phyloP scores from a whole-genome alignment of 1,140 invertebrate species.

The Cotesia vestalis region DNA sequence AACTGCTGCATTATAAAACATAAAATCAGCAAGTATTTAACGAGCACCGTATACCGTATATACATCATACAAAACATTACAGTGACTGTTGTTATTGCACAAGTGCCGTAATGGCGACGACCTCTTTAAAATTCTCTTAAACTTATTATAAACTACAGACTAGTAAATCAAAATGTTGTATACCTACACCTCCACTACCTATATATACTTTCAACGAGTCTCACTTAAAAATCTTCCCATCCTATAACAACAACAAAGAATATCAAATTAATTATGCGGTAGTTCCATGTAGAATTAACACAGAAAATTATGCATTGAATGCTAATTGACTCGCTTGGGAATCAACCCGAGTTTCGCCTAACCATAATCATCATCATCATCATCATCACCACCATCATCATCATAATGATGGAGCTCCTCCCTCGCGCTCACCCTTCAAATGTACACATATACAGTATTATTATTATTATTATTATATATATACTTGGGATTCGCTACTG shows the following conservation, averaged over 20 bases:
- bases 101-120: neutral
- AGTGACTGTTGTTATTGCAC: neutral
- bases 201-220: neutral
- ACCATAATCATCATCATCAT: neutral
- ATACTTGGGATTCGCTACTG: conserved; percentile 4
- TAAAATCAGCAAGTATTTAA: no score
- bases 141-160: no score
- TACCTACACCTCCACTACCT: neutral
- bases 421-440: neutral
- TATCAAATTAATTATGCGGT: conserved; percentile 37
- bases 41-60: no score
- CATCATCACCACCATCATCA: conserved; percentile 1
- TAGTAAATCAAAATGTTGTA: no score
- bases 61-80: no score
- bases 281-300: conserved; percentile 34
- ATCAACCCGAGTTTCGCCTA: conserved; percentile 19
- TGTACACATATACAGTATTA: neutral
- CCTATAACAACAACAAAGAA: conserved; percentile 8
- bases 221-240: conserved; percentile 4
- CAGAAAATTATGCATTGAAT: conserved; percentile 39
- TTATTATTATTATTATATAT: neutral
- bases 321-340: conserved; percentile 37
- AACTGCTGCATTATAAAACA: no score
- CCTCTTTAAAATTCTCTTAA: conserved; percentile 1
- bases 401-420: no score